Conservation (phyloP, 2,113 vertebrate species). For the Illadopsis cleaveri region DNA sequence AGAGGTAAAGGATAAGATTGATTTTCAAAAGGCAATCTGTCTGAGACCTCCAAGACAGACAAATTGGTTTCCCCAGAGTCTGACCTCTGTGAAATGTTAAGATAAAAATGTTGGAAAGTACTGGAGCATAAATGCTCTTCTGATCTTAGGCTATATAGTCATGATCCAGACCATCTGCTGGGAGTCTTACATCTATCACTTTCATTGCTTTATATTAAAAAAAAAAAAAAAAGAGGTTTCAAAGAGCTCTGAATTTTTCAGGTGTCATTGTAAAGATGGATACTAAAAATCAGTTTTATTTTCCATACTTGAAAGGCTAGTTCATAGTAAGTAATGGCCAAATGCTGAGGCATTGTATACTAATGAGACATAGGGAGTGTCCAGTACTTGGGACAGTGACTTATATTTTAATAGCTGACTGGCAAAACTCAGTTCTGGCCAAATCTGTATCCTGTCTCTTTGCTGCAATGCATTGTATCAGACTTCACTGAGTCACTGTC, state of each 20-base stretch:
- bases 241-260: neutral
- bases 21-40: slow-evolving; percentile 22
- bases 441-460: neutral
- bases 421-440: neutral
- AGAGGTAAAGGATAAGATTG: neutral
- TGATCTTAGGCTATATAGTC: neutral
- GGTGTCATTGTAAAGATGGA: neutral
- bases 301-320: neutral
- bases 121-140: neutral
- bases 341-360: neutral
- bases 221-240: neutral
- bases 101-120: neutral
- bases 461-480: neutral
- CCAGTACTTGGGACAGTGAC: neutral
- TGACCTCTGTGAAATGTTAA: slow-evolving; percentile 11
- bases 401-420: neutral
- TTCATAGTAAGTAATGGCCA: neutral
- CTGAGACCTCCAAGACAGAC: neutral
- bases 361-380: neutral
- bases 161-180: neutral
- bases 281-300: neutral
- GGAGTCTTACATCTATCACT: neutral
- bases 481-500: neutral
- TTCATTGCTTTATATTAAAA: neutral
- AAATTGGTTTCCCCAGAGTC: neutral